Base-by-base conservation (phyloP, 2,113 vertebrate genomes). In the Lichenostomus cassidix region DNA sequence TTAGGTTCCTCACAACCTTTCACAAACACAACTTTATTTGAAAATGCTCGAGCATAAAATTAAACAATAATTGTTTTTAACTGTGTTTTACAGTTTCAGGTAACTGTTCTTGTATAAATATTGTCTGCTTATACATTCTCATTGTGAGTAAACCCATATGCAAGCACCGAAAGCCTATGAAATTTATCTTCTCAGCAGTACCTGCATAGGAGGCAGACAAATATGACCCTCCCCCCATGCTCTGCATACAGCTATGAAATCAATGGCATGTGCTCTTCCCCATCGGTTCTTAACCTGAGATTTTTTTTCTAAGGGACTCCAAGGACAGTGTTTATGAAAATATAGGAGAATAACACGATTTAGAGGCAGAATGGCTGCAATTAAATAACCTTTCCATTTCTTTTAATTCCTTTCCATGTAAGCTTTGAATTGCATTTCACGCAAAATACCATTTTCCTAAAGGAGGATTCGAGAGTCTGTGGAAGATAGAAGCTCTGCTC, bases 31-130 rank as follows among this genome's bases (percentile, higher is more conserved):
- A 62, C 28, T 95, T 90, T 83, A 83, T 86, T 65, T 96, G 85
- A 93, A 96, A 94, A 96, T 89, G 52, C 67, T 93, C 4, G 39
- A 93, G 85, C 90, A 89, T 88, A 94, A 86, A 69, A 88, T 88
- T 92, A 17, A 93, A 86, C 75, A 95, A 60, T 92, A 83, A 92
- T 81, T 91, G 49, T 88, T 95, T 91, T 91, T 59, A 87, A 94
- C 42, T 50, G 41, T 87, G 59, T 89, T 95, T 76, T 88, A 89
- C 52, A 92, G 42, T 71, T 92, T 80, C 5, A 90, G 76, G 55
- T 90, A 88, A 90, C 37, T 85, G 58, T 77, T 94, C 63, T 56
- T 88, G 46, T 88, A 83, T 55, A 90, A 92, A 86, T 89, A 86
- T 41, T 80, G 71, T 60, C 82, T 88, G 9, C 69, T 55, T 90